Base-by-base conservation (phyloP, 2,888 invertebrate species). In the Hirtodrosophila cameraria region DNA sequence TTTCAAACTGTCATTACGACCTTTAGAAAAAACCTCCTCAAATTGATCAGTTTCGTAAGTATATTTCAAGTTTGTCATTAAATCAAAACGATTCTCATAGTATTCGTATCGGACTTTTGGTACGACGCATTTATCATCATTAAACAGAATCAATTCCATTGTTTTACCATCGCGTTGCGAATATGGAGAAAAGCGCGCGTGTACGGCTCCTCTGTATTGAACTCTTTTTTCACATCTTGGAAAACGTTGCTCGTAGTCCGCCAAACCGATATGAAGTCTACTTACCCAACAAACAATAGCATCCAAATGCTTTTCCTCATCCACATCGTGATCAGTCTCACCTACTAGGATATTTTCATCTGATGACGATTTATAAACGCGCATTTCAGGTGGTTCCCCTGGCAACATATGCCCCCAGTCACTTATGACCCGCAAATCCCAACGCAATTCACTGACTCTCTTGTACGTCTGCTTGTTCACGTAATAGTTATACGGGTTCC, bases 401-500 rank as follows among this genome's bases (percentile, higher is more conserved):
- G 94, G 92, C 8, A 96, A 88, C 12, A 96, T 89, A 72, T 95
- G 95, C 83, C 95, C 95, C 96, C 96, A 96, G 57, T 93, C 92
- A 0, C 88, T 80, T 0, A 92, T 75, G 41, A 94, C 92, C 0
- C 88, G 87, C 0, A 96, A 90, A 71, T 95, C 93, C 91, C 94
- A 96, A 64, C 92, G 92, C 3, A 95, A 85, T 0, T 91, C 88
- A 5, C 89, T 89, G 1, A 94, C 91, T 7, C 86, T 69, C 50
- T 92, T 92, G 43, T 83, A 87, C 3, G 91, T 90, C 89, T 95
- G 95, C 79, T 94, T 90, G 80, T 95, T 95, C 0, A 94, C 94
- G 92, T 96, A 97, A 89, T 96, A 97, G 90, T 98, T 98, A 45
- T 93, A 92, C 85, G 97, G 92, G 83, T 97, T 97, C 94, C 97